Evolutionary conservation across 2,888 invertebrate species (phyloP), one percentile per base, ranked within the genome.

Genomic region (Parnassius apollo): DNA sequence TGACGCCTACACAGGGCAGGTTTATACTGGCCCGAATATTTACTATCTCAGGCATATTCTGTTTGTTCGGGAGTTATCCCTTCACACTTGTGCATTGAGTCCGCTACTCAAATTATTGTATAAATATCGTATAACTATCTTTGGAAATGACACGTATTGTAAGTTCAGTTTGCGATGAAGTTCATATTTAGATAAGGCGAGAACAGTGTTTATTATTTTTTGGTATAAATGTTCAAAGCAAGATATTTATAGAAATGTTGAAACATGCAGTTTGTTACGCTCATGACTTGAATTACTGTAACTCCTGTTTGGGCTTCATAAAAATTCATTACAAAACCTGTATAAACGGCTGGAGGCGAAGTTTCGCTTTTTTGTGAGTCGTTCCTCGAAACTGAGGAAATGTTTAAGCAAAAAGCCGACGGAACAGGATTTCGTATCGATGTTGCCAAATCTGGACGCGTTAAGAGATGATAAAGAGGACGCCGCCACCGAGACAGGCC

Each of bases 311-410:
- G 83, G 74, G 81, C 68, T 78, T 35, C 83, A 85, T 88, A 88
- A 90, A 89, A 88, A 89, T 89, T 85, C 85, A 88, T 81, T 83
- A 85, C 83, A 85, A 88, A 91, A 91, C 91, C 89, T 80, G 91
- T 88, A 89, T 87, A 82, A 86, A 82, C 80, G 82, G 82, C 89
- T 86, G 85, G 83, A 81, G 87, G 88, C 86, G 76, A 83, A 83
- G 82, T 77, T 83, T 81, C 76, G 81, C 50, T 48, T 86, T 83
- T 86, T 89, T 88, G 82, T 80, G 76, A 73, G 75, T 73, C 80
- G 87, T 91, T 91, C 90, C 87, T 83, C 85, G 90, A 90, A 91
- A 84, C 83, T 81, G 85, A 81, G 88, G 88, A 90, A 91, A 90
- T 80, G 86, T 82, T 71, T 75, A 79, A 79, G 83, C 87, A 90